These are phyloP conservation scores for Pogonomyrmex barbatus DNA, from an alignment of 1,140 invertebrate genomes.

Conservation along the genomic window DNA sequence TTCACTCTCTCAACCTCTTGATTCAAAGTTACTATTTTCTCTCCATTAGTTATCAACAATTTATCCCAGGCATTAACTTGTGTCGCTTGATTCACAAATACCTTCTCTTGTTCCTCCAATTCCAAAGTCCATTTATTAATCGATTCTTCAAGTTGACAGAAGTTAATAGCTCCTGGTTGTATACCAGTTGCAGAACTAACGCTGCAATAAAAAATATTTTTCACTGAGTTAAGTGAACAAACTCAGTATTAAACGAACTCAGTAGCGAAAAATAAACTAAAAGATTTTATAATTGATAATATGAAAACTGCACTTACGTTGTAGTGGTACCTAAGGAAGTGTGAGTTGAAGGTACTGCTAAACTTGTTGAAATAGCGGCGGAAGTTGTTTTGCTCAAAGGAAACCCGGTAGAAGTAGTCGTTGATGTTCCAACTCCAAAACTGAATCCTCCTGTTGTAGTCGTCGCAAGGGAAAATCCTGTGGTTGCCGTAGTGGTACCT, in stretches of 20 bases:
- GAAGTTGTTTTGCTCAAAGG: slow-evolving; percentile 76
- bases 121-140: slow-evolving; percentile 99
- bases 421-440: slow-evolving; percentile 70
- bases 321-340: slow-evolving; percentile 83
- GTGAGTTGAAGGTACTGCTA: slow-evolving; percentile 83
- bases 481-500: slow-evolving; percentile 60
- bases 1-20: slow-evolving; percentile 94
- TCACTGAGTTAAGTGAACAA: slow-evolving; percentile 17
- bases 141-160: slow-evolving; percentile 95
- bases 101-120: slow-evolving; percentile 96
- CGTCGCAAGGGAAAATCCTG: slow-evolving; percentile 60
- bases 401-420: slow-evolving; percentile 67
- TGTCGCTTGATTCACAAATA: slow-evolving; percentile 97
- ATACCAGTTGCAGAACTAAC: slow-evolving; percentile 83
- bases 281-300: slow-evolving; percentile 4
- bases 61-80: slow-evolving; percentile 98
- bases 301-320: slow-evolving; percentile 81
- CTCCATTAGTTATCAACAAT: slow-evolving; percentile 95
- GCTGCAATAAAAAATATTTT: slow-evolving; percentile 73
- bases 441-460: slow-evolving; percentile 74
- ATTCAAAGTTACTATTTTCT: slow-evolving; percentile 96
- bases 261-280: slow-evolving; percentile 34
- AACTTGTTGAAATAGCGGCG: slow-evolving; percentile 81
- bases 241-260: slow-evolving; percentile 48
- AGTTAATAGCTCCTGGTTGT: slow-evolving; percentile 89